Base-by-base conservation (phyloP, 2,797 vertebrate genomes). In the Borostomias antarcticus region DNA sequence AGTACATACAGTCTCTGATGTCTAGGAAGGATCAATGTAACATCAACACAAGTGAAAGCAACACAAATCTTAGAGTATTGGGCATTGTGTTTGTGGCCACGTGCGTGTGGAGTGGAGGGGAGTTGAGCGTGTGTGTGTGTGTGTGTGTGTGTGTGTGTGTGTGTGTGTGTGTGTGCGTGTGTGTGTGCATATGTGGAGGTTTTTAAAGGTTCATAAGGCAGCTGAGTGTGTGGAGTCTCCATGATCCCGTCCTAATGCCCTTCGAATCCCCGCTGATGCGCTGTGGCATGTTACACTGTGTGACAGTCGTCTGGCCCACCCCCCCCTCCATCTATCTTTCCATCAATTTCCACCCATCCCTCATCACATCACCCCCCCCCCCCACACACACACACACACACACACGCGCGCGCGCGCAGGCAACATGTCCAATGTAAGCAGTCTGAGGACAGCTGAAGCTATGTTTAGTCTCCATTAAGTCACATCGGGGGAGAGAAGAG, bases 401-500 rank as follows among this genome's bases (percentile, higher is more conserved):
- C 33, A 79, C 67, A 47, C 29, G 58, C 60, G 57, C 25, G 57
- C 53, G 23, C 26, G 17, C 52, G 25, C 35, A 59, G 30, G 35
- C 54, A 35, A 6, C 5, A 17, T 17, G 17, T 29, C 15, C 54
- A 33, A 1, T 10, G 6, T 1, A 7, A 51, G 4, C 8, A 25
- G 2, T 11, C 25, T 23, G 48, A 32, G 23, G 33, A 54, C 57
- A 90, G 85, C 87, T 89, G 87, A 75, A 54, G 81, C 85, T 90
- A 89, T 84, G 74, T 88, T 86, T 90, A 90, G 85, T 75, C 68
- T 68, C 71, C 72, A 76, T 78, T 73, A n/a, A 73, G 75, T 83
- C 82, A 71, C 17, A 4, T 11, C 1, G 25, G n/a, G 13, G n/a
- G 3, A 45, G 3, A 45, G 40, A 17, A 45, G n/a, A 15, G 40